phyloP scores from a whole-genome alignment of 2,888 invertebrate genomes.

The Epinotia demarniana region DNA sequence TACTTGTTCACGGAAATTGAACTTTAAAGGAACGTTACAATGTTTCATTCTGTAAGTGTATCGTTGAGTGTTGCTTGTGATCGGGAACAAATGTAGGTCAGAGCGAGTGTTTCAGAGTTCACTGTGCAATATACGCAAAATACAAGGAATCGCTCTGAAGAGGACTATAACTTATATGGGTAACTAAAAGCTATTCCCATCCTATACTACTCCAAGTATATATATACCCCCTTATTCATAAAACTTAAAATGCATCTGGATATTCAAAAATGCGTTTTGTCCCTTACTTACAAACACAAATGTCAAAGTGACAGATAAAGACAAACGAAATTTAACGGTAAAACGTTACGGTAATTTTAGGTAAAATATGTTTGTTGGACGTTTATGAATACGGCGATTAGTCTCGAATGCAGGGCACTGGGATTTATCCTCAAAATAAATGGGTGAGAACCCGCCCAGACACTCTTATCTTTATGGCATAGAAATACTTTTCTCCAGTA shows the following conservation, averaged over 20 bases:
- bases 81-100: constrained; percentile 7
- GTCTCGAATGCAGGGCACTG: background rate
- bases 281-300: too few species aligned
- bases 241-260: too few species aligned
- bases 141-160: constrained; percentile 3
- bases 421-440: background rate
- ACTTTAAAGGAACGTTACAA: background rate
- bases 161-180: background rate
- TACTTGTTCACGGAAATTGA: background rate
- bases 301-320: too few species aligned
- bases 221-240: background rate
- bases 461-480: background rate
- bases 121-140: constrained; percentile 1
- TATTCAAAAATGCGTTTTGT: too few species aligned
- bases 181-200: background rate
- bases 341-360: too few species aligned
- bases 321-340: too few species aligned
- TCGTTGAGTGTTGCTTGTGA: background rate
- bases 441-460: background rate
- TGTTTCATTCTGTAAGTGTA: background rate
- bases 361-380: too few species aligned
- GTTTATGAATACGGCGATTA: too few species aligned
- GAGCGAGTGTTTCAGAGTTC: background rate
- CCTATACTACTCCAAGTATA: background rate
- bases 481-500: background rate